Evolutionary conservation across 2,113 vertebrate species (phyloP).

Genomic region (Dipodomys merriami): DNA sequence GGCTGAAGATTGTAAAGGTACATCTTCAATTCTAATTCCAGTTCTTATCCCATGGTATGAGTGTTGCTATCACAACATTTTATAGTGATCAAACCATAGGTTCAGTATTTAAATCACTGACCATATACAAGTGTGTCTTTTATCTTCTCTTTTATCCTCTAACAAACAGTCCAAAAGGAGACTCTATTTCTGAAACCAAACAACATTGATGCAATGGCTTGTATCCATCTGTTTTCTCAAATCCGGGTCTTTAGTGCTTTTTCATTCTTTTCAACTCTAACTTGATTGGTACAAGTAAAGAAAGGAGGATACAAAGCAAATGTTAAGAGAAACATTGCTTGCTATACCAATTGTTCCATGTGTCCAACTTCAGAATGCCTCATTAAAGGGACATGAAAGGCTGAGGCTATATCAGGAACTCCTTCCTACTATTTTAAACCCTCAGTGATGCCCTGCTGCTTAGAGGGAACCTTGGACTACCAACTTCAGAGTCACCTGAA

Average conservation of each 20-base stretch:
- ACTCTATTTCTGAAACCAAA: conserved; percentile 61
- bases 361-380: not conserved
- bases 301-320: not conserved
- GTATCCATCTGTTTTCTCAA: not conserved
- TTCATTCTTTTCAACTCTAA: not conserved
- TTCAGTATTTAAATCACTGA: not conserved
- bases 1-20: not conserved
- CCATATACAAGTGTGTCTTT: not conserved
- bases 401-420: not conserved
- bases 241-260: conserved; percentile 34
- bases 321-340: not conserved
- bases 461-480: not conserved
- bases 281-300: conserved; percentile 8
- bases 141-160: not conserved
- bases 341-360: accelerated
- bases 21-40: not conserved
- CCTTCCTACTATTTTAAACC: not conserved
- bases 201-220: conserved; percentile 24
- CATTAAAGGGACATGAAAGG: not conserved
- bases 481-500: not conserved
- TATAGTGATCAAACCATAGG: not conserved
- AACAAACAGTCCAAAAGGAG: not conserved
- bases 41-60: not conserved
- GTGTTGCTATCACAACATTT: not conserved
- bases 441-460: not conserved